phyloP scores from a whole-genome alignment of 2,797 vertebrate species.

The Parambassis ranga region DNA sequence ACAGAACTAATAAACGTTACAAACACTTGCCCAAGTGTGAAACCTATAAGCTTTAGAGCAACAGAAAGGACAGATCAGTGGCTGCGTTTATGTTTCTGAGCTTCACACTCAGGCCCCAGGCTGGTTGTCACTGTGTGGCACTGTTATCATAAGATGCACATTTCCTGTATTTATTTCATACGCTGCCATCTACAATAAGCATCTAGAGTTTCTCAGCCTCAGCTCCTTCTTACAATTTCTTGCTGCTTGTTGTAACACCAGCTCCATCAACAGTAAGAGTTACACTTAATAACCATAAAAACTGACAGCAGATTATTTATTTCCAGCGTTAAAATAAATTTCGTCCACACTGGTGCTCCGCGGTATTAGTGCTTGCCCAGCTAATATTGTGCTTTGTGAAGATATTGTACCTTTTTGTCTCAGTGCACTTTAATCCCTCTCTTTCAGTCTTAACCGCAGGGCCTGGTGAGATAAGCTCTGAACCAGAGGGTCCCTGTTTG shows the following conservation, averaged over 20 bases:
- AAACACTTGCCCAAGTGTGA: not conserved
- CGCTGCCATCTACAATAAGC: constrained; percentile 12
- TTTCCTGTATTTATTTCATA: constrained; percentile 25
- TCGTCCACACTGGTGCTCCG: not conserved
- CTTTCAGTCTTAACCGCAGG: not conserved
- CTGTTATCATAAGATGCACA: constrained; percentile 13
- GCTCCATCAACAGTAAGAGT: constrained; percentile 7
- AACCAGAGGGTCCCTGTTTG: not conserved
- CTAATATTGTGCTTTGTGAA: not conserved
- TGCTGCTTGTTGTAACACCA: constrained; percentile 35
- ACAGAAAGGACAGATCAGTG: not conserved
- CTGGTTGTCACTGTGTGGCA: constrained; percentile 1
- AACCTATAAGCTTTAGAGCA: not conserved
- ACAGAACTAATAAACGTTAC: not conserved
- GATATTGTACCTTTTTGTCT: not conserved
- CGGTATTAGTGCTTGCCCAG: not conserved
- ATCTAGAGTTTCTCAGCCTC: not conserved
- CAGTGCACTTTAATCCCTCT: not conserved
- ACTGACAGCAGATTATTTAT: constrained; percentile 1
- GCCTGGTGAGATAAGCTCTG: not conserved
- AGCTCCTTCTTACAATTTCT: not conserved
- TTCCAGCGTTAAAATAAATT: constrained; percentile 1
- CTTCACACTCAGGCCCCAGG: not conserved
- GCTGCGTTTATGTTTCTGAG: not conserved
- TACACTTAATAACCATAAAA: constrained; percentile 8